Base-by-base conservation (phyloP, 2,888 invertebrate genomes). In the Pantelozetes paolii region DNA sequence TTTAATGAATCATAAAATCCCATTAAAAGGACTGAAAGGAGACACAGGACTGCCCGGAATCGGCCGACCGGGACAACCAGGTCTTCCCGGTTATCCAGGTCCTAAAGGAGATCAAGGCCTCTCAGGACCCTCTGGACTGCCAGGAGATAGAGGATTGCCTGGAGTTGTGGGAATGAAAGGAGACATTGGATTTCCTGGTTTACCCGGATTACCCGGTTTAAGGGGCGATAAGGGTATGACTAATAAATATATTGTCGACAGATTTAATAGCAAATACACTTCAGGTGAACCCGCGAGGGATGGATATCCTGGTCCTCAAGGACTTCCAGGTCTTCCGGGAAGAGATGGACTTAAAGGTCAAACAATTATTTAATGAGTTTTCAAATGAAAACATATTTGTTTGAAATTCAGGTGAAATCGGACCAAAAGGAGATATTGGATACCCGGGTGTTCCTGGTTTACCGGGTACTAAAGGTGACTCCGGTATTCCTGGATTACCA, bases 151-250 rank as follows among this genome's bases (percentile, higher is more conserved):
- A 78, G 91, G 77, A 40, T 57, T 76, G 40, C 75, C 77, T 8
- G 92, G 92, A 48, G 90, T 91, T 82, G 84, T 90, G 78, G 92
- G 92, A 13, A 86, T 85, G 75, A 91, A 90, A 85, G 92, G 92
- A 42, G 91, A 91, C 79, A 79, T 82, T 0, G 92, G 92, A 0
- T 89, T 89, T 2, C 85, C 91, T 77, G 92, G 92, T 30, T 79
- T 90, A 9, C 90, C 90, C 1, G 92, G 92, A 0, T 84, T 86
- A 3, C 81, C 86, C 5, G 92, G 92, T 0, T 86, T 88, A 13
- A 77, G 75, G 57, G 78, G 78, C 28, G 77, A 77, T 67, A 82
- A 84, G 59, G 81, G 81, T 50, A 72, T 70, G 11, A 75, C n/a
- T n/a, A n/a, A n/a, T n/a, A n/a, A n/a, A n/a, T n/a, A n/a, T n/a